Conservation (phyloP, 2,113 vertebrate genomes). For the Tapirus terrestris region DNA sequence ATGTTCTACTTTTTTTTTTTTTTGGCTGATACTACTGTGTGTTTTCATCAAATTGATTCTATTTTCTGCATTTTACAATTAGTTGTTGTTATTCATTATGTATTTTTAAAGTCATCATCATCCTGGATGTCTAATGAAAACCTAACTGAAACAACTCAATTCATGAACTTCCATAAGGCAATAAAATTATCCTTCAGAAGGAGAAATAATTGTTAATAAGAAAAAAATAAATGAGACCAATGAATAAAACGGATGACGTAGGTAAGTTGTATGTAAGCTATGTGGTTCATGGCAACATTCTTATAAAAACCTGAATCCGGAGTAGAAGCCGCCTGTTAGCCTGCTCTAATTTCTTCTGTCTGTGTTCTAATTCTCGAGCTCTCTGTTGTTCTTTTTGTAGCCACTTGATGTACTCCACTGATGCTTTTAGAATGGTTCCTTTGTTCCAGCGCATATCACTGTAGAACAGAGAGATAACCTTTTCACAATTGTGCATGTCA, state of each 20-base stretch:
- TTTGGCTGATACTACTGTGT: not conserved
- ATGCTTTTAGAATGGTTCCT: constrained; percentile 99
- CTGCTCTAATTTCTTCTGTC: constrained; percentile 98
- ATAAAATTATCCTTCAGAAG: constrained; percentile 27
- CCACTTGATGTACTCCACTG: constrained; percentile 99
- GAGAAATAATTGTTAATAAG: constrained; percentile 16
- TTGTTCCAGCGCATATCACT: constrained; percentile 99
- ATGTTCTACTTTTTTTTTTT: not conserved
- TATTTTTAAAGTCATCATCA: not conserved
- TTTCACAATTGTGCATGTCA: constrained; percentile 94
- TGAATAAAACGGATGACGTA: constrained; percentile 66
- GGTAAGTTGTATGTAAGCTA: constrained; percentile 61
- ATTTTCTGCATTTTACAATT: constrained; percentile 22
- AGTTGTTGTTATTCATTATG: not conserved
- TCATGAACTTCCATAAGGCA: constrained; percentile 24
- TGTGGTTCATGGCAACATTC: constrained; percentile 4
- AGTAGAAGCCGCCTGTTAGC: constrained; percentile 95
- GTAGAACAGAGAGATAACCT: constrained; percentile 94
- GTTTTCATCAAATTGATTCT: not conserved
- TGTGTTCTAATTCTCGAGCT: constrained; percentile 94
- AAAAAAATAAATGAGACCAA: constrained; percentile 61
- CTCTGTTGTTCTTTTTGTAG: constrained; percentile 99
- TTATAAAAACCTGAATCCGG: constrained; percentile 95
- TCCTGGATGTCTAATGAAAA: constrained; percentile 3
- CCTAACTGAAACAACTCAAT: constrained; percentile 35